phyloP scores from a whole-genome alignment of 1,140 invertebrate genomes.

The Eulimnadia texana region DNA sequence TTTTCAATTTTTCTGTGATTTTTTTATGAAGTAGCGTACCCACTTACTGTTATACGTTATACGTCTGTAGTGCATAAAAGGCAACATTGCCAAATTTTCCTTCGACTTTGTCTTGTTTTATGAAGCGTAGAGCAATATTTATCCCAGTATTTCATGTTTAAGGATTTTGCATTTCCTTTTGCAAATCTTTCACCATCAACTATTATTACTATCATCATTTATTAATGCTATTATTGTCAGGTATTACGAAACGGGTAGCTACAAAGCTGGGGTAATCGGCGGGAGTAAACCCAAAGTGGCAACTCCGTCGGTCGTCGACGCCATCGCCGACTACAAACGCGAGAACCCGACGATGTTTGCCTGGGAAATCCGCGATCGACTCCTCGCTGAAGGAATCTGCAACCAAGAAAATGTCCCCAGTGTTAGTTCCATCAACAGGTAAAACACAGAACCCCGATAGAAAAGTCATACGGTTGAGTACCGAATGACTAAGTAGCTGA shows the following conservation, averaged over 20 bases:
- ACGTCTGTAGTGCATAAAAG: not conserved
- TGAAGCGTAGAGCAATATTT: not conserved
- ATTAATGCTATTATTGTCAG: conserved; percentile 34
- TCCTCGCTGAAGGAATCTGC: conserved; percentile 91
- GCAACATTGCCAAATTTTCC: not conserved
- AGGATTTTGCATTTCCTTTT: too few relatives aligned
- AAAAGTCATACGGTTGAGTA: too few relatives aligned
- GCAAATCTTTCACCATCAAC: not conserved
- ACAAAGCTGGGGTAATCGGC: conserved; percentile 96
- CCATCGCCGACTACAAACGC: conserved; percentile 94
- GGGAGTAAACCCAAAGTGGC: conserved; percentile 99
- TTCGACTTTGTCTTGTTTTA: not conserved
- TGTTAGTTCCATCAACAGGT: conserved; percentile 98
- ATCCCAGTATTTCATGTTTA: too few relatives aligned
- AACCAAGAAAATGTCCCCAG: conserved; percentile 97
- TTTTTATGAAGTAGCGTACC: too few relatives aligned
- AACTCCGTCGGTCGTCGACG: conserved; percentile 93
- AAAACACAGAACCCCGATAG: too few relatives aligned
- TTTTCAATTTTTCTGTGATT: too few relatives aligned
- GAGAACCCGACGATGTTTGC: conserved; percentile 99
- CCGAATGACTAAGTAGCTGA: too few relatives aligned
- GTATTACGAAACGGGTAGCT: conserved; percentile 97
- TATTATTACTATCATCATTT: not conserved
- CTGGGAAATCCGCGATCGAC: conserved; percentile 95
- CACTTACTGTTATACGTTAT: not conserved